Percentiles rank a stretch among this genome's conserved stretches.
phyloP scores from a whole-genome alignment of 2,888 invertebrate species.

The Agrotis clavis region DNA sequence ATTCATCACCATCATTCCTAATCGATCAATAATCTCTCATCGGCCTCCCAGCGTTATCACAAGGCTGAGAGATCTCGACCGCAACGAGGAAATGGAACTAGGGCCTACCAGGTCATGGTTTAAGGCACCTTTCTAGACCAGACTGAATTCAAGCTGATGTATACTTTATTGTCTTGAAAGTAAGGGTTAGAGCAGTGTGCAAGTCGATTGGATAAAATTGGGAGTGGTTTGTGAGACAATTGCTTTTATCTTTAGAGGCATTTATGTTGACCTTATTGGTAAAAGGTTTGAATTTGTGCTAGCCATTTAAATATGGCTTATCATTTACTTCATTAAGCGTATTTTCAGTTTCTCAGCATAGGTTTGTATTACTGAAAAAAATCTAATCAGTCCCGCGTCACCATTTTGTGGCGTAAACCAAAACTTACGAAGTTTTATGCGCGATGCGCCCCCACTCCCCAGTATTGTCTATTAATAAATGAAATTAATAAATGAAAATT shows the following conservation, averaged over 20 bases:
- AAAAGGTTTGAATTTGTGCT: background rate
- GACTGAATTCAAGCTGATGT: background rate
- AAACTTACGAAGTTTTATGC: too few relatives aligned
- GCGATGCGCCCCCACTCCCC: too few relatives aligned
- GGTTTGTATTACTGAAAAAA: too few relatives aligned
- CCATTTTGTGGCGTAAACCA: too few relatives aligned
- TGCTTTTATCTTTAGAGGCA: background rate
- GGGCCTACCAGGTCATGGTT: slow-evolving; percentile 50
- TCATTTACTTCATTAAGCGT: background rate
- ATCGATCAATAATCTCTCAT: slow-evolving; percentile 30
- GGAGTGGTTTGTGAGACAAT: background rate
- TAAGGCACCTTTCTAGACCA: slow-evolving; percentile 45
- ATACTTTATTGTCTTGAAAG: background rate
- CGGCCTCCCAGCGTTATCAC: slow-evolving; percentile 24
- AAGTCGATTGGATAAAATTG: background rate
- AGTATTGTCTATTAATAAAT: too few relatives aligned
- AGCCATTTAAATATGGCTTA: background rate
- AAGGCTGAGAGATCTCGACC: slow-evolving; percentile 40
- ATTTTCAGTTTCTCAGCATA: background rate
- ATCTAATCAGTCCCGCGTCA: too few relatives aligned
- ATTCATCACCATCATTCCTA: slow-evolving; percentile 36
- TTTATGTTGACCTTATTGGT: slow-evolving; percentile 5
- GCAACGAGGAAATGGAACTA: slow-evolving; percentile 53
- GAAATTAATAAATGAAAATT: too few relatives aligned
- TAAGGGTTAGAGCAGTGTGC: slow-evolving; percentile 14